Percentiles rank a stretch among this genome's conserved stretches.
Evolutionary conservation across 2,113 vertebrate species (phyloP).

Genomic region (Cephalopholis sonnerati): DNA sequence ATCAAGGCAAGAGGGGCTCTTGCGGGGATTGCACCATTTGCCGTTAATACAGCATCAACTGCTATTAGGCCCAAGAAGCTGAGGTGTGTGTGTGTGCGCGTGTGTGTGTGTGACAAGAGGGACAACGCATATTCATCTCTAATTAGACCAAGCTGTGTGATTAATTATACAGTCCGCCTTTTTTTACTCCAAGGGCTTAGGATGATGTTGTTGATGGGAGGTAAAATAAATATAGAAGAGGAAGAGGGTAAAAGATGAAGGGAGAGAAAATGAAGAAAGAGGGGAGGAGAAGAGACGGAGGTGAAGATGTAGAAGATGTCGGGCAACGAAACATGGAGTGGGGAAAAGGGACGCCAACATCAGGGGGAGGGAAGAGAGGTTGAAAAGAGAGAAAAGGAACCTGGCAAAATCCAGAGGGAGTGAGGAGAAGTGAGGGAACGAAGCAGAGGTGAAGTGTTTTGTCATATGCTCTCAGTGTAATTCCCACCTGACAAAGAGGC

Average conservation of each 20-base stretch:
- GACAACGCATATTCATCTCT: constrained; percentile 99
- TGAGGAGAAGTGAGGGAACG: constrained; percentile 56
- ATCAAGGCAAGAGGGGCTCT: constrained; percentile 98
- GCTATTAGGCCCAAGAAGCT: constrained; percentile 89
- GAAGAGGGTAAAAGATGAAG: constrained; percentile 81
- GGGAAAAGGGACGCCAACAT: constrained; percentile 59
- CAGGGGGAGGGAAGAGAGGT: constrained; percentile 73
- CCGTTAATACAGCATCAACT: constrained; percentile 99
- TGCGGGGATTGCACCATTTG: constrained; percentile 98
- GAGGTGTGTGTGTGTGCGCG: constrained; percentile 31
- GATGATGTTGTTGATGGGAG: constrained; percentile 70
- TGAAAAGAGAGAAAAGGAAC: constrained; percentile 16
- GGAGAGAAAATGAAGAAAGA: constrained; percentile 68
- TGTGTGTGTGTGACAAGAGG: constrained; percentile 91
- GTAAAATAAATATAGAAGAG: constrained; percentile 86
- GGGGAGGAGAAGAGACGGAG: constrained; percentile 53
- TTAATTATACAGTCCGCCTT: constrained; percentile 99
- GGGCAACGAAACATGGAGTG: background rate
- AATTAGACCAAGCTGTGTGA: constrained; percentile 99
- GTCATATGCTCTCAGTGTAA: constrained; percentile 97
- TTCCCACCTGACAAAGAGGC: constrained; percentile 99
- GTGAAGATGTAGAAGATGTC: constrained; percentile 69
- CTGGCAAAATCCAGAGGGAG: constrained; percentile 50
- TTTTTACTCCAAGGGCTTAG: constrained; percentile 83
- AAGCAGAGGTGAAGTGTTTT: constrained; percentile 94